A percentile compares a stretch with the other conserved stretches of the same genome.
Evolutionary conservation across 2,797 vertebrate genomes (phyloP).

Genomic region (Pseudopleuronectes americanus): DNA sequence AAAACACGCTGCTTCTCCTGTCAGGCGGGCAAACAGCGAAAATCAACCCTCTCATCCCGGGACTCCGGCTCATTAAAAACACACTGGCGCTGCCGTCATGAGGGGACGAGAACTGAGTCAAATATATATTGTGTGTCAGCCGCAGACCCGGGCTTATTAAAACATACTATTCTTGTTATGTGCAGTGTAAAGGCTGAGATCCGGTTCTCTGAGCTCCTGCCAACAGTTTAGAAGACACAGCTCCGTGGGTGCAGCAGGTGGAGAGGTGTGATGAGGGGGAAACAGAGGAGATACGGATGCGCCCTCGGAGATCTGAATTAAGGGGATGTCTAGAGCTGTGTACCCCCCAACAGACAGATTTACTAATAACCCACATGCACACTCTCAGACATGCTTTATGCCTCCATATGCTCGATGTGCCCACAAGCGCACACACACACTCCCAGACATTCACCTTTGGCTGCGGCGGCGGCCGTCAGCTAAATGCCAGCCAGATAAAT

Average conservation of each 20-base stretch:
- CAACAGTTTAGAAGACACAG: conserved; percentile 14
- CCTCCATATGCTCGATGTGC: conserved; percentile 4
- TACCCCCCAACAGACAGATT: not conserved
- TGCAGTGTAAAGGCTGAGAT: not conserved
- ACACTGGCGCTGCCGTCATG: conserved; percentile 18
- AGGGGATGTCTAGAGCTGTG: not conserved
- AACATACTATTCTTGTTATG: conserved; percentile 50
- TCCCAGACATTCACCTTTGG: conserved; percentile 46
- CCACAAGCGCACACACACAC: not conserved
- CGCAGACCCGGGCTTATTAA: conserved; percentile 53
- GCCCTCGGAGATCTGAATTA: not conserved
- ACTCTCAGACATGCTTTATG: not conserved
- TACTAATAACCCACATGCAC: not conserved
- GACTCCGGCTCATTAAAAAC: conserved; percentile 62
- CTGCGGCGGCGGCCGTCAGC: conserved; percentile 46
- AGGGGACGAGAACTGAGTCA: conserved; percentile 26
- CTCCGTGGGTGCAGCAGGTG: conserved; percentile 22
- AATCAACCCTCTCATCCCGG: conserved; percentile 29
- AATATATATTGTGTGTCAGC: conserved; percentile 48
- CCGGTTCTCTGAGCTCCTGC: conserved; percentile 11
- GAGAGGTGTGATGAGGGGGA: conserved; percentile 3
- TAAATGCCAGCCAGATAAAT: conserved; percentile 76
- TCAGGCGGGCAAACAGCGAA: conserved; percentile 45
- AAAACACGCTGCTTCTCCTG: conserved; percentile 48
- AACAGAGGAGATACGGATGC: conserved; percentile 7